A percentile compares a stretch with the other conserved stretches of the same genome.
Evolutionary conservation across 2,113 vertebrate genomes (phyloP).

Genomic region (Perognathus longimembris): DNA sequence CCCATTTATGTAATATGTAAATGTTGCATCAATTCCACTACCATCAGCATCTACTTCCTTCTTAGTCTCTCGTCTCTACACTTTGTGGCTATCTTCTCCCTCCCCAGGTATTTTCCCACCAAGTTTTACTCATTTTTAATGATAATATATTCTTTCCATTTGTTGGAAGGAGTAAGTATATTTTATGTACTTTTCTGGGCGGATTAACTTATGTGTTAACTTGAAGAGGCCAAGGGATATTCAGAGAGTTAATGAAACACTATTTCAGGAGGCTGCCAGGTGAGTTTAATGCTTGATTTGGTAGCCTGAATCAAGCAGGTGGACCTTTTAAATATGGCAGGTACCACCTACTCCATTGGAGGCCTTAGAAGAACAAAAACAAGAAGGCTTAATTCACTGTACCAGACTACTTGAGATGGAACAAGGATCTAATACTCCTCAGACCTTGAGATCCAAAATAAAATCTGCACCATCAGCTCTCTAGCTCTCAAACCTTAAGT

Average conservation of each 20-base stretch:
- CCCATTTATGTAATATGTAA: no score
- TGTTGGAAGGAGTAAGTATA: neutral
- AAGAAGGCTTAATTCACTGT: neutral
- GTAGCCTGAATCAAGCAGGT: neutral
- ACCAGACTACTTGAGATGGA: neutral
- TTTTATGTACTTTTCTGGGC: neutral
- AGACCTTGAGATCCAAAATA: neutral
- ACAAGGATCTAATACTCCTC: neutral
- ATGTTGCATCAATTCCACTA: no score
- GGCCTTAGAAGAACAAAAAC: neutral
- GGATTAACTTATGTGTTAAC: neutral
- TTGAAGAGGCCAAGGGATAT: neutral
- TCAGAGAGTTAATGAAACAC: neutral
- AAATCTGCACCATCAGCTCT: neutral
- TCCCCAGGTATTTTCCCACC: no score
- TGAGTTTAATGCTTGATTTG: neutral
- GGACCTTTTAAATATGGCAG: neutral
- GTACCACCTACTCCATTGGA: neutral
- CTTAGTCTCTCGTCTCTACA: neutral
- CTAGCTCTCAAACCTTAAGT: neutral
- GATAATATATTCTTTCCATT: neutral
- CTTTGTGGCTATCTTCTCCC: neutral
- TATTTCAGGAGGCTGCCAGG: neutral
- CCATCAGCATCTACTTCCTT: fast-evolving
- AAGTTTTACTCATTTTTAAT: neutral